Percentiles rank a stretch among this genome's conserved stretches.
These are phyloP conservation scores for Nothoprocta perdicaria DNA, from an alignment of 2,113 vertebrate species.

Conservation along the genomic window DNA sequence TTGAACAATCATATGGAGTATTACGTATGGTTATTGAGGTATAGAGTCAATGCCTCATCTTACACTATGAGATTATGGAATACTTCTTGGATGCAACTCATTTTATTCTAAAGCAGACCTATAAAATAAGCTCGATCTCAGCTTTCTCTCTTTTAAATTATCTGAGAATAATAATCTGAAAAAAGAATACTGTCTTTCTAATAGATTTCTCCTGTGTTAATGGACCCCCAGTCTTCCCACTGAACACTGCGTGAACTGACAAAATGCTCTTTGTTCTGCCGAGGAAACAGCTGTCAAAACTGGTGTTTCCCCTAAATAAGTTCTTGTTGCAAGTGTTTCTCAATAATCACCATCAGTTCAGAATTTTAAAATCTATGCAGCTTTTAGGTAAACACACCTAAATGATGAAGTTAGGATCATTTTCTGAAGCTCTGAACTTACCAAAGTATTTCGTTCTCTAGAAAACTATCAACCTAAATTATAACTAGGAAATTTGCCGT, in stretches of 20 bases:
- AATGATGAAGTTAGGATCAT: neutral
- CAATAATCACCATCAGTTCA: neutral
- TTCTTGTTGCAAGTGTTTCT: neutral
- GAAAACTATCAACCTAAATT: neutral
- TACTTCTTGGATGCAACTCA: neutral
- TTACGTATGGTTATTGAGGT: too few relatives aligned
- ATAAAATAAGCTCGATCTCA: neutral
- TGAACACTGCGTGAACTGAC: neutral
- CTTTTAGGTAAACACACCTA: neutral
- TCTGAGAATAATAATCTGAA: neutral
- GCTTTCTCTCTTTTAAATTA: neutral
- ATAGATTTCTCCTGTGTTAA: constrained; percentile 28
- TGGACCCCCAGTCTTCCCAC: neutral
- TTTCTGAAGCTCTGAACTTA: neutral
- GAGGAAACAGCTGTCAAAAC: constrained; percentile 37
- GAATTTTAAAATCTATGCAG: neutral
- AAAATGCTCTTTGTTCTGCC: constrained; percentile 45
- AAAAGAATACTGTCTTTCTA: constrained; percentile 13
- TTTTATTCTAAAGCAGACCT: neutral
- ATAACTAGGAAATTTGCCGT: neutral
- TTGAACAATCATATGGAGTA: too few relatives aligned
- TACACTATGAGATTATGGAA: neutral
- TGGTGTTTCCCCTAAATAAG: neutral
- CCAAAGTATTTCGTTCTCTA: neutral
- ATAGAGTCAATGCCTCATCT: neutral